Percentiles rank a stretch among this genome's conserved stretches.
Conservation (phyloP, 2,888 invertebrate species). For the Lasioglossum villosulum region DNA sequence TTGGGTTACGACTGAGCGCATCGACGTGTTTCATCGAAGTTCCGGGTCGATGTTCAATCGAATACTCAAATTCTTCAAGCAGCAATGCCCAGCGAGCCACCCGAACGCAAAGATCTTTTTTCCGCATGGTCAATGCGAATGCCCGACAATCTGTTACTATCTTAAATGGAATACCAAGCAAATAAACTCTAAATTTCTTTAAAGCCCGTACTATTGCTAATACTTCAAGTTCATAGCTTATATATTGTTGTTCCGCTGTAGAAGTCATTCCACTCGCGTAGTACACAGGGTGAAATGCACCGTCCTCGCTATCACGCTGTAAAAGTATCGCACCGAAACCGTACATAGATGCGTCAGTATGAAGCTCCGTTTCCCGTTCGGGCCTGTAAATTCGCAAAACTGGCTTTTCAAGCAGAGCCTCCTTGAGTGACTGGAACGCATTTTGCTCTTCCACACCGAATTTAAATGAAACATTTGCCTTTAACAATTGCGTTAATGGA, state of each 20-base stretch:
- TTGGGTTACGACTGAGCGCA: constrained; percentile 65
- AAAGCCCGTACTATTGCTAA: constrained; percentile 23
- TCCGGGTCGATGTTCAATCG: constrained; percentile 59
- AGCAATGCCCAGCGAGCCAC: constrained; percentile 16
- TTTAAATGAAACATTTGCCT: neutral
- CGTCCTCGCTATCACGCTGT: constrained; percentile 16
- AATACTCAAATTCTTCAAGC: constrained; percentile 32
- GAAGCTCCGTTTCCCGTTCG: neutral
- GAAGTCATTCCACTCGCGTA: neutral
- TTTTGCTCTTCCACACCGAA: neutral
- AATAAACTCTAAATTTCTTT: constrained; percentile 21
- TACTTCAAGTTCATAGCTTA: constrained; percentile 38
- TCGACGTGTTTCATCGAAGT: constrained; percentile 61
- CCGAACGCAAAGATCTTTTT: no score
- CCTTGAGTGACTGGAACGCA: neutral
- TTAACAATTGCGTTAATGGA: neutral
- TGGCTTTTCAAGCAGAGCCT: neutral
- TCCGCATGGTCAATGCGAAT: neutral
- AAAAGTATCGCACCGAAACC: neutral
- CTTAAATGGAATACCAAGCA: constrained; percentile 37
- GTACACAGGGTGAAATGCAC: constrained; percentile 29
- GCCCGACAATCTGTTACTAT: no score
- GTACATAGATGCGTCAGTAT: neutral
- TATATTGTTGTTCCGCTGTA: constrained; percentile 4
- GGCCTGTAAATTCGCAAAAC: neutral